A percentile compares a stretch with the other conserved stretches of the same genome.
These are phyloP conservation scores for Eudemis profundana DNA, from an alignment of 2,888 invertebrate species.

Conservation along the genomic window DNA sequence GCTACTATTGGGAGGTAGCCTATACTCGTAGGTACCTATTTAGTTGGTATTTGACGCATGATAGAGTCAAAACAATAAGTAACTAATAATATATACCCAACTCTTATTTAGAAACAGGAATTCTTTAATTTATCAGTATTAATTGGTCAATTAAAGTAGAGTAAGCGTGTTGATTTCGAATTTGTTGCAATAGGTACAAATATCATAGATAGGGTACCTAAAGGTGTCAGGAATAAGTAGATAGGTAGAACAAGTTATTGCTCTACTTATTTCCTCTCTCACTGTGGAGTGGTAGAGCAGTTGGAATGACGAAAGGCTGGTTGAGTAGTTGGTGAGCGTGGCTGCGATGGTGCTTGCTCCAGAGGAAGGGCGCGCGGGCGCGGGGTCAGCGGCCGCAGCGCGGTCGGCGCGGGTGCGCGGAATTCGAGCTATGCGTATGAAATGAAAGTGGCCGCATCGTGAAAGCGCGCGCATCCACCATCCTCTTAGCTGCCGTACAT, in stretches of 20 bases:
- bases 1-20: too few species aligned
- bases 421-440: slow-evolving; percentile 85
- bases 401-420: slow-evolving; percentile 79
- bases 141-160: too few species aligned
- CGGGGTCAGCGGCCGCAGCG: slow-evolving; percentile 85
- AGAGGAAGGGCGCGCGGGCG: slow-evolving; percentile 79
- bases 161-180: too few species aligned
- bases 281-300: slow-evolving; percentile 15
- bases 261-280: background rate
- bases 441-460: slow-evolving; percentile 84
- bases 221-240: background rate
- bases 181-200: too few species aligned
- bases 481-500: slow-evolving; percentile 53
- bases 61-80: too few species aligned
- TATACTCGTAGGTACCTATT: too few species aligned
- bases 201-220: too few species aligned
- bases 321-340: slow-evolving; percentile 52
- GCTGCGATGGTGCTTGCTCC: slow-evolving; percentile 63
- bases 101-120: too few species aligned
- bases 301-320: slow-evolving; percentile 25
- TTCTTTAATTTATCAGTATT: too few species aligned
- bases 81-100: too few species aligned
- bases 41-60: too few species aligned
- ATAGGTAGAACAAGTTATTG: background rate
- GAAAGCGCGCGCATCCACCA: slow-evolving; percentile 83